A percentile compares a stretch with the other conserved stretches of the same genome.
Evolutionary conservation across 2,113 vertebrate genomes (phyloP).

Genomic region (Euleptes europaea): DNA sequence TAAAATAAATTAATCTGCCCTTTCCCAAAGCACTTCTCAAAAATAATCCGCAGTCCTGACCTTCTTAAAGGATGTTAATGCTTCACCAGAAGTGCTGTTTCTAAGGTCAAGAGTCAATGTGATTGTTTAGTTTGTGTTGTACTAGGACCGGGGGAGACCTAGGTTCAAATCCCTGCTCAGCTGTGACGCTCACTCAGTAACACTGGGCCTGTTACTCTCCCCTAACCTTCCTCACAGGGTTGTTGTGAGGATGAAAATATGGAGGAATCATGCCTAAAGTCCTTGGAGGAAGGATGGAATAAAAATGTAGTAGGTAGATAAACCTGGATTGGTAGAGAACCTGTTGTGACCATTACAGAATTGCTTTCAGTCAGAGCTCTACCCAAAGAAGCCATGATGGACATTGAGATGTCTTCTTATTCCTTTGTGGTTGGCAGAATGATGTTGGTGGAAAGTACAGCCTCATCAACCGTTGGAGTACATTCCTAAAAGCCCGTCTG

Average conservation of each 20-base stretch:
- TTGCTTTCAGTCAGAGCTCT: background rate
- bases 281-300: too few relatives aligned
- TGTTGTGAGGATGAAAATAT: too few relatives aligned
- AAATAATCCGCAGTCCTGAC: background rate
- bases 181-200: too few relatives aligned
- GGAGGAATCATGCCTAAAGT: too few relatives aligned
- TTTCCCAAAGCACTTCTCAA: background rate
- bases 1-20: too few relatives aligned
- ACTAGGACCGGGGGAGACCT: background rate
- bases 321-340: too few relatives aligned
- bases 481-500: conserved; percentile 86
- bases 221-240: too few relatives aligned
- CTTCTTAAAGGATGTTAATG: background rate
- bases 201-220: too few relatives aligned
- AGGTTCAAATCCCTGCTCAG: too few relatives aligned
- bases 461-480: conserved; percentile 90
- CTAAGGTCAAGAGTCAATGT: background rate
- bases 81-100: too few relatives aligned
- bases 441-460: conserved; percentile 83
- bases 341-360: background rate
- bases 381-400: background rate
- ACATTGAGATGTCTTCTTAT: background rate
- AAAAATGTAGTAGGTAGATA: too few relatives aligned
- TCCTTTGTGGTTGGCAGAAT: conserved; percentile 73
- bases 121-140: fast-evolving